Base-by-base conservation (phyloP, 2,797 vertebrate species). In the Hippopotamyrus pictus region DNA sequence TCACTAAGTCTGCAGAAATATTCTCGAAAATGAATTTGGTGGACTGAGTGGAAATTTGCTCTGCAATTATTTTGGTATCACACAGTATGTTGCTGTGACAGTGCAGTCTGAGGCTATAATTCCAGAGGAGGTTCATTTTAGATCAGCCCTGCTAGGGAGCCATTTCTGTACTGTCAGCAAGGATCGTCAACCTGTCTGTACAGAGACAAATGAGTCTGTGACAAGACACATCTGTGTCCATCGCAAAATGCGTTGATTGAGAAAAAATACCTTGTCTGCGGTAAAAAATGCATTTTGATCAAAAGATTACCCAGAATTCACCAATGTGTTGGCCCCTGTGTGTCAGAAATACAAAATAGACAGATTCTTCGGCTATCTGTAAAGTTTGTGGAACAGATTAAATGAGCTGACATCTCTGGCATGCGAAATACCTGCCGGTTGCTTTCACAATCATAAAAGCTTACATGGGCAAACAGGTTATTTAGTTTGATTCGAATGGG, bases 331-430 rank as follows among this genome's bases (percentile, higher is more conserved):
- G 65, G 29, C 65, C 33, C 4, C 65, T 73, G 29, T 17, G 65
- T 73, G 29, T 65, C 22, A 65, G 59, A 65, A 65, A 65, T 91
- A 91, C 90, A 92, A 94, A 91, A 93, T 90, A 91, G 91, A 91
- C 90, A 91, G 91, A 88, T 88, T 88, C 90, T 90, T 57, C 92
- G 93, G 92, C 93, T 92, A 93, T 94, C 92, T 91, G 90, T 90
- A 91, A 92, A 93, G 95, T 96, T 95, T 95, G 96, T 94, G 93
- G 93, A 93, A 90, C 92, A 84, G 90, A 93, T 92, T 92, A 94
- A 96, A 96, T 94, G 95, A 92, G 93, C 95, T 95, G 92, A 93
- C 91, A 93, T 95, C 94, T 93, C 92, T 90, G 50, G 12, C 91
- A 89, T 91, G 91, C 89, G 89, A n/a, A 84, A 90, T 94, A 95